Evolutionary conservation across 2,888 invertebrate species (phyloP).

Genomic region (Temnothorax rugatulus): DNA sequence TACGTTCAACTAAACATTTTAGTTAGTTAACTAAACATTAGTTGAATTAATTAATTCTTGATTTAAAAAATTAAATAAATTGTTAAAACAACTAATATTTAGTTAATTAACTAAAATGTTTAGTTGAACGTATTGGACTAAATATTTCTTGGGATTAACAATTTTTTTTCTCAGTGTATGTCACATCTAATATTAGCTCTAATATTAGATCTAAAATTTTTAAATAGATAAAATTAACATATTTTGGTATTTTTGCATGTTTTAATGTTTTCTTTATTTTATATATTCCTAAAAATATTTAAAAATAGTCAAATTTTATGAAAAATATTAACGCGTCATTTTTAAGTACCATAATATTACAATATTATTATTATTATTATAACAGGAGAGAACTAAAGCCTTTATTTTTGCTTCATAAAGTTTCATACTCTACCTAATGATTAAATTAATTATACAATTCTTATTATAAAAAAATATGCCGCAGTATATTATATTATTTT

Average conservation of each 20-base stretch:
- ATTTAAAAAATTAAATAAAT: too few species aligned
- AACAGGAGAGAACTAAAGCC: background rate
- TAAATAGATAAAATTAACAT: background rate
- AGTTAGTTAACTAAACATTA: too few species aligned
- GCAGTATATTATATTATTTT: background rate
- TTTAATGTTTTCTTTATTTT: background rate
- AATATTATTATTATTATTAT: background rate
- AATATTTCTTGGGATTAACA: too few species aligned
- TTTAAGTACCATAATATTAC: background rate
- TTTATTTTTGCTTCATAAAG: background rate
- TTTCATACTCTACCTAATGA: background rate
- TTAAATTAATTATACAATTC: conserved; percentile 7
- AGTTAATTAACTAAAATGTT: too few species aligned
- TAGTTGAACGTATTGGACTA: too few species aligned
- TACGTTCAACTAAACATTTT: too few species aligned
- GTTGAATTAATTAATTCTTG: too few species aligned
- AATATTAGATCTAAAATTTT: background rate
- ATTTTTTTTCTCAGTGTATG: too few species aligned
- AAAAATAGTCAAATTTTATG: background rate
- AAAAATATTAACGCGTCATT: background rate
- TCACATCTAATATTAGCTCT: background rate
- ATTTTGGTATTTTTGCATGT: background rate
- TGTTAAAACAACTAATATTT: too few species aligned
- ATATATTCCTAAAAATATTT: background rate
- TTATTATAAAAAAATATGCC: background rate